Evolutionary conservation across 1,140 invertebrate genomes (phyloP), one percentile per base, ranked within the genome.

Genomic region (Pogonomyrmex californicus): DNA sequence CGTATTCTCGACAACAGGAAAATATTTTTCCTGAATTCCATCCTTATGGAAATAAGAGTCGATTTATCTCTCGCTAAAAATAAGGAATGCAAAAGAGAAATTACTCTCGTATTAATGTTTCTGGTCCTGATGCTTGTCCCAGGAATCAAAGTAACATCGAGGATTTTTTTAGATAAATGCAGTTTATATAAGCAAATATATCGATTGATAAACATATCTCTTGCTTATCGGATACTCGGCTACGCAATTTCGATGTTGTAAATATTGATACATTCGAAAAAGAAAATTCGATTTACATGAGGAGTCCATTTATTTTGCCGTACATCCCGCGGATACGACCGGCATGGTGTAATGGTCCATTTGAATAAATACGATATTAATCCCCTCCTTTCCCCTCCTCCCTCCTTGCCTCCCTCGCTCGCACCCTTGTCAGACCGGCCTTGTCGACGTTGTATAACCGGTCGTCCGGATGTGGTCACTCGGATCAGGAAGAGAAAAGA

Each of bases 361-460:
- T 89, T 87, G 78, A 89, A 89, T 90, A 90, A 90, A 90, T 83
- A 87, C 86, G 89, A 90, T 90, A 90, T 90, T 90, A 90, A 90
- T 85, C 38, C 65, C 58, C 41, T 3, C n/a, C n/a, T 17, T 0
- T 10, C 14, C 9, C 12, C 12, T 41, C 9, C 14, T 7, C 6
- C 1, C n/a, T 6, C 58, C 41, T 23, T 23, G 23, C 23, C 23
- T 23, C 23, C 23, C 23, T 23, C 23, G 23, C 23, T 23, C 23
- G 23, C 23, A 23, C 23, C 23, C 23, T 33, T 33, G 41, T 10
- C 75, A 41, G 12, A 51, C 44, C n/a, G 44, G 56, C n/a, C 51
- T 63, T 75, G 88, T 87, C 78, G 85, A 89, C 88, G 78, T 10
- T 47, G 79, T 87, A 88, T 87, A 90, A 85, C 88, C 85, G 86